Base-by-base conservation (phyloP, 2,113 vertebrate species). In the Peucedramus taeniatus region DNA sequence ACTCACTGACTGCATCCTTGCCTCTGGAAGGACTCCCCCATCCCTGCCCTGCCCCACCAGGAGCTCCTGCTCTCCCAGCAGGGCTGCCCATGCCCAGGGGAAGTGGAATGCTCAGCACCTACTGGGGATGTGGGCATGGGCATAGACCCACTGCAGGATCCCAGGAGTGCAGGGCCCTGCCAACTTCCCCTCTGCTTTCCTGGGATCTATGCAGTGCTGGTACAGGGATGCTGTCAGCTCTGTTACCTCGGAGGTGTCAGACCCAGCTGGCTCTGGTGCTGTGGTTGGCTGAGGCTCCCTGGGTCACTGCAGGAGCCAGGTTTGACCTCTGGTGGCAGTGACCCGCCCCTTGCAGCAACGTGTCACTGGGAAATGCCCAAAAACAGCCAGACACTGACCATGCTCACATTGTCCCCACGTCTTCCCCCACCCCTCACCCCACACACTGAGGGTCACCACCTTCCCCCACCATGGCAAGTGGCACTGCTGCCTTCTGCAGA, bases 361-460 rank as follows among this genome's bases (percentile, higher is more conserved):
- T 0, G 8, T 27, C 56, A 40, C 8, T 0, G 0, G 42, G 42
- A 39, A 47, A 17, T 21, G 28, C 26, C 39, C 31, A 1, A 5
- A 47, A 44, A 0, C 0, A 45, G 35, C 18, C 0, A 3, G 53
- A 21, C 1, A 2, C 26, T 57, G 74, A 15, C 70, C 3, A 1
- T 17, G 50, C 71, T 57, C 66, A 33, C 4, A 0, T 12, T 33
- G 42, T 57, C 50, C 50, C 50, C 50, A 45, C 7, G 0, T 21
- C 49, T 35, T 35, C 33, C 11, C 21, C 33, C 33, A 37, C 1
- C 3, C 27, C 40, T 45, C 3, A 7, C 1, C 7, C 33, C 50
- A 15, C 3, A 1, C 4, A 0, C 17, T 24, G 42, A 19, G 31
- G 0, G 10, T 21, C 40, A 50, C 71, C 50, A 21, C 13, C 1